Percentiles rank a stretch among this genome's conserved stretches.
These are phyloP conservation scores for Sardina pilchardus DNA, from an alignment of 2,113 vertebrate genomes.

Conservation along the genomic window DNA sequence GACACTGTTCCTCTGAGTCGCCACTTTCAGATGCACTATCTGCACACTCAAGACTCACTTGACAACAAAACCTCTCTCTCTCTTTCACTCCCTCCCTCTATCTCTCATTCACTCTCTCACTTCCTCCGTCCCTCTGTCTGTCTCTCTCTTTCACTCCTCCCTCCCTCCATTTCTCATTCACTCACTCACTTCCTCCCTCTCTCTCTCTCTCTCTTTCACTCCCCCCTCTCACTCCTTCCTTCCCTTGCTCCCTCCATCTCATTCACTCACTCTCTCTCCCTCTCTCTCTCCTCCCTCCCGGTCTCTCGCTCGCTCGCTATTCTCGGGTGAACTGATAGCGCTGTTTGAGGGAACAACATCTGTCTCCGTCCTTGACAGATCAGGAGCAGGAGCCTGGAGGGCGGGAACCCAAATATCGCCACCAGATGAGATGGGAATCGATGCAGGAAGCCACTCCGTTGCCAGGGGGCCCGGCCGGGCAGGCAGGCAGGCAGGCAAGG, in stretches of 20 bases:
- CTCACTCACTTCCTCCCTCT: neutral
- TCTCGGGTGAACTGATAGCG: constrained; percentile 47
- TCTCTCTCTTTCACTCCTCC: neutral
- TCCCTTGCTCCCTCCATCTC: neutral
- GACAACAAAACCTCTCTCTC: constrained; percentile 5
- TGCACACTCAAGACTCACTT: neutral
- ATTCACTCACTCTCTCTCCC: neutral
- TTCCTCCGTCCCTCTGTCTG: neutral
- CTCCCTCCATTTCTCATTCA: neutral
- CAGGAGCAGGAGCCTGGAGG: constrained; percentile 47
- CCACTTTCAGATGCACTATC: neutral
- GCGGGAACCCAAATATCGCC: constrained; percentile 65
- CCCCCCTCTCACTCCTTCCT: too few species aligned
- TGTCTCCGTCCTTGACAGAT: constrained; percentile 61
- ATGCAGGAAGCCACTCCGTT: constrained; percentile 69
- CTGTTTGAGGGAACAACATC: constrained; percentile 50
- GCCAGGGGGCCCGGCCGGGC: constrained; percentile 30
- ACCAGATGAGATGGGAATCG: constrained; percentile 69
- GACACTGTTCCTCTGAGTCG: neutral
- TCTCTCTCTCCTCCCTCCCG: neutral
- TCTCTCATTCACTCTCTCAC: neutral
- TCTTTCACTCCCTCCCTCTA: neutral
- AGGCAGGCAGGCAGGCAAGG: constrained; percentile 31
- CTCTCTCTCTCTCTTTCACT: neutral
- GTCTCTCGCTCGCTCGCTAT: constrained; percentile 27